Conservation (phyloP, 2,113 vertebrate genomes). For the Calypte anna region DNA sequence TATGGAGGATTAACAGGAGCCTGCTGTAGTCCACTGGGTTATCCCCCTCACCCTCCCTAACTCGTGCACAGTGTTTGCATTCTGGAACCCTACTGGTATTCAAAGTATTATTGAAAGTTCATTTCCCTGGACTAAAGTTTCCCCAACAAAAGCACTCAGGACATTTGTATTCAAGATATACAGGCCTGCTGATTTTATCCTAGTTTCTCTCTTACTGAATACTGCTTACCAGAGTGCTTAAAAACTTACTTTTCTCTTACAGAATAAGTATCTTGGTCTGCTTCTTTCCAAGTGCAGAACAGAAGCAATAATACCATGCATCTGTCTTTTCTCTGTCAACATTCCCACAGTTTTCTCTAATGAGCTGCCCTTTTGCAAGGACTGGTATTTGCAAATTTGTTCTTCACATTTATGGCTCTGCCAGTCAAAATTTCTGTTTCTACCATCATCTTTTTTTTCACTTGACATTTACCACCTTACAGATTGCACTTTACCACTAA, state of each 20-base stretch:
- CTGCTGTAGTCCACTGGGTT: background rate
- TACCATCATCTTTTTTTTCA: background rate
- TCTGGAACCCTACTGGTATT: background rate
- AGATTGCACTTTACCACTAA: background rate
- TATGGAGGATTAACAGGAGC: background rate
- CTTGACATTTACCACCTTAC: background rate
- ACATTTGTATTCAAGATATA: background rate
- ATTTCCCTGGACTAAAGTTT: background rate
- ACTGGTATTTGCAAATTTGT: background rate
- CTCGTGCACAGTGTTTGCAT: background rate
- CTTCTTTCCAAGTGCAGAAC: background rate
- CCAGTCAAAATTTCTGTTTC: background rate
- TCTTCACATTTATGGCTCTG: background rate
- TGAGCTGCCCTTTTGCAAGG: background rate
- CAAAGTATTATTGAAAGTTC: background rate
- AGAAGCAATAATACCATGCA: background rate
- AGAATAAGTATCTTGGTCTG: background rate
- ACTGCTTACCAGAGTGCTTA: background rate
- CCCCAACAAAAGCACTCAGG: background rate
- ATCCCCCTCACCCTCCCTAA: background rate
- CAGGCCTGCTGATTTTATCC: background rate
- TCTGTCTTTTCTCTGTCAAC: background rate
- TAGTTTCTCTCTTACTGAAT: background rate
- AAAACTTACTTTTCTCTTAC: background rate
- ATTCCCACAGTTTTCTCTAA: background rate